Percentiles rank a stretch among this genome's conserved stretches.
phyloP scores from a whole-genome alignment of 2,113 vertebrate genomes.

The Uria aalge region DNA sequence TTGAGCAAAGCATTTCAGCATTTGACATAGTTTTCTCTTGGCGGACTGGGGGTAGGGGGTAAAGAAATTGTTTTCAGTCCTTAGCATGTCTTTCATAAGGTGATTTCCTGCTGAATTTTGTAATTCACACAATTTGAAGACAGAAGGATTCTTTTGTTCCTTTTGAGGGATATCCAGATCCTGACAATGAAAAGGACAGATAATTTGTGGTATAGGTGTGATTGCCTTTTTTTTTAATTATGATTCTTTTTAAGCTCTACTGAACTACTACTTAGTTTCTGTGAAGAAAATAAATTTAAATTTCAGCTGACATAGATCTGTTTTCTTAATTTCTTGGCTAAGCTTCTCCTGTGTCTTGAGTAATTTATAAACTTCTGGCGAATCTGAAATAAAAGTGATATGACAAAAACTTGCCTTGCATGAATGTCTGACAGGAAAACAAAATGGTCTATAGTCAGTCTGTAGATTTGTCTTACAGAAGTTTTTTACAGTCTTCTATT shows the following conservation, averaged over 20 bases:
- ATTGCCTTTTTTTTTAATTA: not conserved
- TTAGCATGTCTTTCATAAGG: not conserved
- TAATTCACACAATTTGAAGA: not conserved
- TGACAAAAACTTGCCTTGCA: slow-evolving; percentile 39
- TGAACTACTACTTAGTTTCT: slow-evolving; percentile 7
- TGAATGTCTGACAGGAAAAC: not conserved
- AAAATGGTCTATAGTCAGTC: not conserved
- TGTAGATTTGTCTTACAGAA: not conserved
- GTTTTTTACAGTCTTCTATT: not conserved
- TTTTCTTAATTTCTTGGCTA: slow-evolving; percentile 5
- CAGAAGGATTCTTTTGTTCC: not conserved
- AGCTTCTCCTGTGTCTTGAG: not conserved
- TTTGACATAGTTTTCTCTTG: not conserved
- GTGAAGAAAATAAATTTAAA: slow-evolving; percentile 24
- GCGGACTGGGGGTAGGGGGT: accelerated
- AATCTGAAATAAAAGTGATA: slow-evolving; percentile 42
- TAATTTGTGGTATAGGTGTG: not conserved
- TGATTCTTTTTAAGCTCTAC: not conserved
- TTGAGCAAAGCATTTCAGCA: not conserved
- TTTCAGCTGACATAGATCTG: not conserved
- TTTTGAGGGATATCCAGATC: not conserved
- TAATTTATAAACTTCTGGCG: slow-evolving; percentile 51
- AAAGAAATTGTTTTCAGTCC: not conserved
- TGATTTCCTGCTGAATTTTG: not conserved
- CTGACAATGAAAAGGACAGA: not conserved